These are phyloP conservation scores for Florisuga fusca DNA, from an alignment of 2,797 vertebrate genomes.

Conservation along the genomic window DNA sequence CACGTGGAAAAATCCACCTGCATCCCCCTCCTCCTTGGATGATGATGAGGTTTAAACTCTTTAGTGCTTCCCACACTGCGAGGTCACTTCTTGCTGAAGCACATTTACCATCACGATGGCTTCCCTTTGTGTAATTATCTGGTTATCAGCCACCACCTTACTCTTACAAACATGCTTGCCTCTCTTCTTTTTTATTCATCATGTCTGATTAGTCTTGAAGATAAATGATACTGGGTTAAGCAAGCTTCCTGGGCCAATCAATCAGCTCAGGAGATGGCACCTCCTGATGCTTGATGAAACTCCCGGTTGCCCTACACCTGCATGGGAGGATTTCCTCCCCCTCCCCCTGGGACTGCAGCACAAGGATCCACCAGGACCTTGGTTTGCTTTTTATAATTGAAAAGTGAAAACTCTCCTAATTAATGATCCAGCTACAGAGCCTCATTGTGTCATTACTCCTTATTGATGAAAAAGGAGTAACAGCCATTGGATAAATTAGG, in stretches of 20 bases:
- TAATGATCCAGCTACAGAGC: constrained; percentile 14
- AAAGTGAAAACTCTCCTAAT: constrained; percentile 56
- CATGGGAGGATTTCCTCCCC: not conserved
- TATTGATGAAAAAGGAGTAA: constrained; percentile 43
- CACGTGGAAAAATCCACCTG: not conserved
- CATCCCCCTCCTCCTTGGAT: not conserved
- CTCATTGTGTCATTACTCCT: constrained; percentile 38
- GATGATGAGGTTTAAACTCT: not conserved
- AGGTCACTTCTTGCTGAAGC: not conserved
- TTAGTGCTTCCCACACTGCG: not conserved
- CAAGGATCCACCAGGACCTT: constrained; percentile 22
- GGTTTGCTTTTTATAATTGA: constrained; percentile 40
- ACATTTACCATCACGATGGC: not conserved
- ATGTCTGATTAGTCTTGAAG: constrained; percentile 25
- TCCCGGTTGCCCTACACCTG: not conserved
- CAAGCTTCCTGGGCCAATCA: constrained; percentile 35
- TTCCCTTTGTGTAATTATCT: constrained; percentile 57
- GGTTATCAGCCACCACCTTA: constrained; percentile 38
- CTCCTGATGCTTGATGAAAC: not conserved
- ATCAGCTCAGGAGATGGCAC: not conserved
- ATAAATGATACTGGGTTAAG: constrained; percentile 37
- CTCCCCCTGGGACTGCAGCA: not conserved
- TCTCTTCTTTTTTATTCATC: constrained; percentile 46
- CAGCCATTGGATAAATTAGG: not conserved
- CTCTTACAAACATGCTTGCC: not conserved